Evolutionary conservation across 2,797 vertebrate species (phyloP).

Genomic region (Xyrichtys novacula): DNA sequence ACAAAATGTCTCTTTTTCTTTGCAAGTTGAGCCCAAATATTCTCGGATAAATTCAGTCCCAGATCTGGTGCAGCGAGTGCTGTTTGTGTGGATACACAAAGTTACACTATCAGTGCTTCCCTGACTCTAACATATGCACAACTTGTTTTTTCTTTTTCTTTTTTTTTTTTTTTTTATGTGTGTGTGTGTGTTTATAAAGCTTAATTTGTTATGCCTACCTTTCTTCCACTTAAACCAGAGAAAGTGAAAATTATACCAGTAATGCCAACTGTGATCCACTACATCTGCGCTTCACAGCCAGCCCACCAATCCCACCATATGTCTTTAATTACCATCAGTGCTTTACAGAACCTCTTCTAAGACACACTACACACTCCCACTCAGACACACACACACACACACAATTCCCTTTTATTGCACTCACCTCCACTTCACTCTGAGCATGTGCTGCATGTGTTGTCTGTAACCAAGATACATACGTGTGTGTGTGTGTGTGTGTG

Average conservation of each 20-base stretch:
- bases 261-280: conserved; percentile 91
- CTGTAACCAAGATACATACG: too few relatives aligned
- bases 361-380: conserved; percentile 74
- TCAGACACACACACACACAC: conserved; percentile 77
- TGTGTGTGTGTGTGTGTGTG: conserved; percentile 3
- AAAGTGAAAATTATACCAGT: conserved; percentile 81
- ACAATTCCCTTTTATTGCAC: conserved; percentile 86
- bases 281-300: conserved; percentile 89
- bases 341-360: conserved; percentile 91
- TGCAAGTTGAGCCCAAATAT: neutral
- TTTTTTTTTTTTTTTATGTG: conserved; percentile 42
- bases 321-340: conserved; percentile 95
- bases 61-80: conserved; percentile 1
- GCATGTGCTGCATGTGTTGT: neutral
- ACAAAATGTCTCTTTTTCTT: neutral
- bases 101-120: conserved; percentile 21
- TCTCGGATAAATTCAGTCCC: neutral
- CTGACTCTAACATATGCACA: conserved; percentile 18
- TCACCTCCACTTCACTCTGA: conserved; percentile 83
- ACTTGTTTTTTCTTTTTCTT: neutral
- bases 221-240: conserved; percentile 70
- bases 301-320: conserved; percentile 89
- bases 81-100: conserved; percentile 11
- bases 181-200: conserved; percentile 29
- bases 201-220: conserved; percentile 54